phyloP scores from a whole-genome alignment of 2,888 invertebrate genomes.

The Phyllotreta cruciferae region DNA sequence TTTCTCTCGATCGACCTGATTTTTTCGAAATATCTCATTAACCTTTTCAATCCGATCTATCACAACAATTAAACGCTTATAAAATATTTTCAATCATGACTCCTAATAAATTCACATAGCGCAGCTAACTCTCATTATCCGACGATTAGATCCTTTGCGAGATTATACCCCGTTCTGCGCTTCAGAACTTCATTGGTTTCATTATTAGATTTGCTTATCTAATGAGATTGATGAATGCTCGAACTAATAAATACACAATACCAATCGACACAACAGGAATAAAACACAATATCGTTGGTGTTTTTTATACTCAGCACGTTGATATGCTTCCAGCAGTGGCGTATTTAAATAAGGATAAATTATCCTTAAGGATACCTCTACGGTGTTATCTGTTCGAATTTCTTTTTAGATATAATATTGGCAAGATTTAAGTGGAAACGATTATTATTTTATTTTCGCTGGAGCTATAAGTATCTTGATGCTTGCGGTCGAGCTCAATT shows the following conservation, averaged over 20 bases:
- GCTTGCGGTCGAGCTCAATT: not conserved
- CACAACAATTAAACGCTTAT: slow-evolving; percentile 25
- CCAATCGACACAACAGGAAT: slow-evolving; percentile 30
- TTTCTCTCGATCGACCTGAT: not conserved
- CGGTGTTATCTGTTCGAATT: too few species aligned
- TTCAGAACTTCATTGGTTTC: slow-evolving; percentile 28
- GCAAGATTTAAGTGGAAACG: too few species aligned
- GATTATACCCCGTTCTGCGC: slow-evolving; percentile 24
- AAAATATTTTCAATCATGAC: slow-evolving; percentile 25
- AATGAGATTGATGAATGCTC: slow-evolving; percentile 36
- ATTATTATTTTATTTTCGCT: not conserved
- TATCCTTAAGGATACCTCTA: too few species aligned
- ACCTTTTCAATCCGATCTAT: slow-evolving; percentile 14
- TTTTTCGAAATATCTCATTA: slow-evolving; percentile 7
- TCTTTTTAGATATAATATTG: too few species aligned
- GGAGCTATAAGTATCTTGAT: not conserved
- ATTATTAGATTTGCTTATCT: slow-evolving; percentile 42
- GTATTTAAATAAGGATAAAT: not conserved
- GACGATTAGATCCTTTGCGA: slow-evolving; percentile 21
- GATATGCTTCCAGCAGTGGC: slow-evolving; percentile 18
- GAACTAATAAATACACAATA: slow-evolving; percentile 36
- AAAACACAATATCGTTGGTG: slow-evolving; percentile 28
- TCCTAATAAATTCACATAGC: slow-evolving; percentile 21
- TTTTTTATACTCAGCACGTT: slow-evolving; percentile 16
- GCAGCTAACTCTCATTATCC: slow-evolving; percentile 19